Conservation (phyloP, 2,797 vertebrate species). For the Enteromius radiatus region DNA sequence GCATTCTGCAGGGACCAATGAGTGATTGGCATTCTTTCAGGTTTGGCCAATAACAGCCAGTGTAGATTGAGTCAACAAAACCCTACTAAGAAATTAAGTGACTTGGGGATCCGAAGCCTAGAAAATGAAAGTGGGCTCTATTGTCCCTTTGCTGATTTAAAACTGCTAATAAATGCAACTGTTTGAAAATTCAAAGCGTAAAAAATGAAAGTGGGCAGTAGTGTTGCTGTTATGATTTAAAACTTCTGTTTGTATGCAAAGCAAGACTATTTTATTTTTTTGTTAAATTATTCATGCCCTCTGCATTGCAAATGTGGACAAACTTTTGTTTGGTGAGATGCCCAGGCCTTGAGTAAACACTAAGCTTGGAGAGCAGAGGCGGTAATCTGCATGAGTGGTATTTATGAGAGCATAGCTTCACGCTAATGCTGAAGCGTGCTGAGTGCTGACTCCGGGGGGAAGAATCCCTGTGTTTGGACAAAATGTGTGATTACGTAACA, state of each 20-base stretch:
- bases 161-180: neutral
- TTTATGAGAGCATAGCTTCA: constrained; percentile 19
- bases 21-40: constrained; percentile 47
- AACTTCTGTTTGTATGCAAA: neutral
- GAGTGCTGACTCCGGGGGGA: constrained; percentile 47
- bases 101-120: constrained; percentile 30
- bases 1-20: constrained; percentile 39
- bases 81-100: constrained; percentile 16
- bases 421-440: constrained; percentile 41
- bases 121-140: constrained; percentile 6
- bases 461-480: constrained; percentile 55
- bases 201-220: neutral
- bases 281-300: constrained; percentile 7
- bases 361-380: constrained; percentile 15
- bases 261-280: constrained; percentile 14
- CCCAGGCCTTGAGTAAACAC: constrained; percentile 41
- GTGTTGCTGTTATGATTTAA: constrained; percentile 9
- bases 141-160: constrained; percentile 11
- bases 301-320: constrained; percentile 31
- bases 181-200: neutral
- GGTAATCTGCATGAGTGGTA: constrained; percentile 49
- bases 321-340: constrained; percentile 50
- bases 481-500: constrained; percentile 68
- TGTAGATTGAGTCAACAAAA: constrained; percentile 30
- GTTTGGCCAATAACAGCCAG: constrained; percentile 13